phyloP scores from a whole-genome alignment of 1,140 invertebrate genomes.

The Paralvinella palmiformis region DNA sequence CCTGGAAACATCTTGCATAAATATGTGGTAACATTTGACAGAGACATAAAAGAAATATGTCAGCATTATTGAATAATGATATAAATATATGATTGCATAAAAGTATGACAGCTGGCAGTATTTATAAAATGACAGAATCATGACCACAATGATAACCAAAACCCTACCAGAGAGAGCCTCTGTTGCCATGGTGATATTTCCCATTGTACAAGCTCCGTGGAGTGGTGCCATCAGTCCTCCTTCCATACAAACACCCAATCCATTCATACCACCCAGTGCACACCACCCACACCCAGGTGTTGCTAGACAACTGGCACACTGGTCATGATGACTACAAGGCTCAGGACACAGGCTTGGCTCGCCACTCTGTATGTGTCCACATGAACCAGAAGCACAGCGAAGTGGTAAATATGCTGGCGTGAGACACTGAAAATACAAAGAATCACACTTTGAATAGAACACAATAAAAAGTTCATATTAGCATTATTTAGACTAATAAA shows the following conservation, averaged over 20 bases:
- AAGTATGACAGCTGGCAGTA: too few relatives aligned
- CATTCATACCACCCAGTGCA: constrained; percentile 47
- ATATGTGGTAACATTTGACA: too few relatives aligned
- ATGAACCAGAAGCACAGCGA: constrained; percentile 81
- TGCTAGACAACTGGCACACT: constrained; percentile 78
- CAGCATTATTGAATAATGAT: too few relatives aligned
- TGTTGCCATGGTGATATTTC: background rate
- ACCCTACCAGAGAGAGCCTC: background rate
- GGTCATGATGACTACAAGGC: constrained; percentile 71
- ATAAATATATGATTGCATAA: too few relatives aligned
- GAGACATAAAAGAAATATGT: too few relatives aligned
- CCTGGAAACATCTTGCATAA: too few relatives aligned
- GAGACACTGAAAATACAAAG: constrained; percentile 69
- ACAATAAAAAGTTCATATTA: too few relatives aligned
- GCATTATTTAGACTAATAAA: too few relatives aligned
- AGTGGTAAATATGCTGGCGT: constrained; percentile 76
- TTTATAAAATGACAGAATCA: too few relatives aligned
- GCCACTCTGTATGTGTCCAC: constrained; percentile 66
- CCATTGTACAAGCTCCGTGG: background rate
- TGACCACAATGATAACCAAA: too few relatives aligned
- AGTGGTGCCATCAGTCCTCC: constrained; percentile 49
- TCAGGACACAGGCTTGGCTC: constrained; percentile 68
- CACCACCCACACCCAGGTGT: constrained; percentile 73
- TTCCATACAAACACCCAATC: constrained; percentile 51
- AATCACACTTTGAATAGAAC: too few relatives aligned